A percentile compares a stretch with the other conserved stretches of the same genome.
Evolutionary conservation across 2,797 vertebrate genomes (phyloP).

Genomic region (Sebastolobus altivelis): DNA sequence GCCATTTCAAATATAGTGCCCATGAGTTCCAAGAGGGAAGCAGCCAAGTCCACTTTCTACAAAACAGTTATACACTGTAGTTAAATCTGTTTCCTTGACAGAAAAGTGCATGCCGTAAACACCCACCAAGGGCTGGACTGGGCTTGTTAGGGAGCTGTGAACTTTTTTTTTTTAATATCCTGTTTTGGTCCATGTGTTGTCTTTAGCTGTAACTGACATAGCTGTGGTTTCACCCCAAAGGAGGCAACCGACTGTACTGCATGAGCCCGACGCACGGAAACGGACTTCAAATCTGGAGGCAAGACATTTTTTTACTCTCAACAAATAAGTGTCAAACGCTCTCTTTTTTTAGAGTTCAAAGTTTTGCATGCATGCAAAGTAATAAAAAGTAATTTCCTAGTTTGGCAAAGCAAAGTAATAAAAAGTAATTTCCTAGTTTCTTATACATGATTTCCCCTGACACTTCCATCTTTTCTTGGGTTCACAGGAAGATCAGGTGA

Average conservation of each 20-base stretch:
- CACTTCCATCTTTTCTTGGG: constrained; percentile 10
- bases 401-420: not conserved
- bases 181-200: constrained; percentile 73
- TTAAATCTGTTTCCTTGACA: constrained; percentile 58
- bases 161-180: constrained; percentile 67
- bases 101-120: constrained; percentile 63
- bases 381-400: not conserved
- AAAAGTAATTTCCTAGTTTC: not conserved
- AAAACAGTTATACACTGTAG: constrained; percentile 44
- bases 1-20: not conserved
- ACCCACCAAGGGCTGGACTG: constrained; percentile 49
- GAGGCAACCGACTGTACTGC: constrained; percentile 53
- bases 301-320: constrained; percentile 38
- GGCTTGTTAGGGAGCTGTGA: constrained; percentile 72
- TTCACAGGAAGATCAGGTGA: constrained; percentile 59
- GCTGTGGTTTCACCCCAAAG: constrained; percentile 74
- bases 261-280: constrained; percentile 43
- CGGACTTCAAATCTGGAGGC: constrained; percentile 27
- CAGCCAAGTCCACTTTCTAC: constrained; percentile 50
- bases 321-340: constrained; percentile 30
- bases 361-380: constrained; percentile 24
- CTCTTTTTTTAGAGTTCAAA: constrained; percentile 4
- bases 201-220: constrained; percentile 74
- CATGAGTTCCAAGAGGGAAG: constrained; percentile 12
- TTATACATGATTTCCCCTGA: constrained; percentile 21